These are phyloP conservation scores for Popillia japonica DNA, from an alignment of 1,140 invertebrate species.

Conservation along the genomic window DNA sequence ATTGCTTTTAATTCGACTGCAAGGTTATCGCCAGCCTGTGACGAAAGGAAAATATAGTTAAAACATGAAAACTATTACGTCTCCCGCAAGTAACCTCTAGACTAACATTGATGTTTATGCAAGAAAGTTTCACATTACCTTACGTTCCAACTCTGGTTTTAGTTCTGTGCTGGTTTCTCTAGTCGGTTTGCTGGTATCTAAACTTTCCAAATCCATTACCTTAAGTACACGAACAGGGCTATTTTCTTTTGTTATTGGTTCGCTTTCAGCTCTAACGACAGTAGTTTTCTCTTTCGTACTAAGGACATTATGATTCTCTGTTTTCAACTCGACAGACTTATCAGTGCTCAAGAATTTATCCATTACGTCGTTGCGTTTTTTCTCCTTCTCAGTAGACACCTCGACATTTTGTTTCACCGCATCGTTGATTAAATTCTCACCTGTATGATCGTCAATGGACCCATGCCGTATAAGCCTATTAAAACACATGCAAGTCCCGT, in stretches of 20 bases:
- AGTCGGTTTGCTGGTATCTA: background rate
- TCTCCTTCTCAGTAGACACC: background rate
- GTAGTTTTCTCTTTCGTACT: background rate
- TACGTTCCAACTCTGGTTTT: background rate
- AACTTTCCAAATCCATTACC: slow-evolving; percentile 19
- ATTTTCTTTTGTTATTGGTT: background rate
- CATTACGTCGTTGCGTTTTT: background rate
- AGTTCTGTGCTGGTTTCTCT: background rate
- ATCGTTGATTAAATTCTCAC: background rate
- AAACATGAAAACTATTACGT: background rate
- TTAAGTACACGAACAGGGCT: background rate
- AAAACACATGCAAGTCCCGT: slow-evolving; percentile 32
- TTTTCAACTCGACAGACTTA: background rate
- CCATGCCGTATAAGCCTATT: slow-evolving; percentile 21
- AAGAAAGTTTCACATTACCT: background rate
- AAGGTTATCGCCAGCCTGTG: background rate
- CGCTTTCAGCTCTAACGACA: background rate
- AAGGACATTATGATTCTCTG: background rate
- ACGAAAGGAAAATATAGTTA: background rate
- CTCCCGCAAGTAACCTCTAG: background rate
- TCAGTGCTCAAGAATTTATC: background rate
- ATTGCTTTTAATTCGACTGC: background rate
- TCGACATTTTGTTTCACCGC: background rate
- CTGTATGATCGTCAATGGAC: background rate
- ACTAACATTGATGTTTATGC: background rate